Percentiles rank a stretch among this genome's conserved stretches.
phyloP scores from a whole-genome alignment of 2,797 vertebrate genomes.

The Argyrosomus regius region DNA sequence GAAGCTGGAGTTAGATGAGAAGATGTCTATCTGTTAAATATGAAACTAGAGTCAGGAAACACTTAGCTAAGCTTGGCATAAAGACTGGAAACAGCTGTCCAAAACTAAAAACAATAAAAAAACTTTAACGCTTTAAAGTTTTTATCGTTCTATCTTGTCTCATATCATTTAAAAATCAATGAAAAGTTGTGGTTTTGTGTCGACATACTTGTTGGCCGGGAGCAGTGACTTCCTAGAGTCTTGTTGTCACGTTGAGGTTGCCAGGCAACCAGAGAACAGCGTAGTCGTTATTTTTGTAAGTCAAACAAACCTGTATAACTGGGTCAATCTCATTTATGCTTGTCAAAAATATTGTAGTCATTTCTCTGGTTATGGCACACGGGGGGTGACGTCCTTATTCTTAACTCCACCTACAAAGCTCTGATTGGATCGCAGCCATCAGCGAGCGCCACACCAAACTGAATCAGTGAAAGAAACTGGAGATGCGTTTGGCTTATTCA shows the following conservation, averaged over 20 bases:
- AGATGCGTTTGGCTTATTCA: constrained; percentile 11
- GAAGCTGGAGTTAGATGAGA: no score
- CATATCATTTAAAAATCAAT: not conserved
- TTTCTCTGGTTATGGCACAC: not conserved
- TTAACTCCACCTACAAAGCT: constrained; percentile 1
- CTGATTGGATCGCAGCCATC: not conserved
- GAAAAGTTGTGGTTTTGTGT: not conserved
- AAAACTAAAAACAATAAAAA: no score
- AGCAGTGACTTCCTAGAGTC: not conserved
- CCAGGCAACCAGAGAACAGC: no score
- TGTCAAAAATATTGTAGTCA: not conserved
- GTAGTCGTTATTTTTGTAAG: not conserved
- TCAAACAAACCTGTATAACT: not conserved
- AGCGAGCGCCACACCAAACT: not conserved
- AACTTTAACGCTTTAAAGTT: no score
- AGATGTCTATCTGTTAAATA: not conserved
- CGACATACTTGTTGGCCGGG: not conserved
- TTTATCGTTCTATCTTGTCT: not conserved
- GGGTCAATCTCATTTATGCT: not conserved
- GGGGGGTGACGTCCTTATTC: not conserved
- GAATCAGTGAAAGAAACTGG: constrained; percentile 1
- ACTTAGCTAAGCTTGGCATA: not conserved
- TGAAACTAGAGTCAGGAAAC: not conserved
- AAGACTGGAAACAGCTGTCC: not conserved
- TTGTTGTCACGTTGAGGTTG: not conserved